Evolutionary conservation across 2,797 vertebrate species (phyloP), one percentile per base, ranked within the genome.

Genomic region (Hirundo rustica): DNA sequence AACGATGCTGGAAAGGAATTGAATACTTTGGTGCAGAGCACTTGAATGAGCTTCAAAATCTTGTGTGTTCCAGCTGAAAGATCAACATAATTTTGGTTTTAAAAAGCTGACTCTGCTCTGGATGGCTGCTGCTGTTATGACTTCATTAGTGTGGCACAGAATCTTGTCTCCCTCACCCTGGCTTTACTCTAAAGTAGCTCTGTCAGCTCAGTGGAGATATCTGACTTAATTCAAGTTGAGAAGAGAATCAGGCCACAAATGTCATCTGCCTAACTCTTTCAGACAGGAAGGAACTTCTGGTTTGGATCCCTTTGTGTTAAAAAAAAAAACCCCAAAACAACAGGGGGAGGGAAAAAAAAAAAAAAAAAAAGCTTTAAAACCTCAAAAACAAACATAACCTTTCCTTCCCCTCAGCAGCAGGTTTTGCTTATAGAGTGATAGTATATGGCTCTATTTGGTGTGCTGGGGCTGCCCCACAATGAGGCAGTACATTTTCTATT

Each of bases 381-480:
- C 94, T 95, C 94, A 94, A 95, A 95, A 76, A 0, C 76, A 96
- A 96, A 93, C 88, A 91, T 83, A 94, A 93, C 87, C 89, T 92
- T 94, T 93, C 68, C 82, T 95, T 94, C 64, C 93, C 96, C 95
- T 93, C 92, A 76, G 92, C 94, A 95, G 92, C 92, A 95, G 88
- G 85, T 96, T 97, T 96, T 95, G 85, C 92, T 96, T 92, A 80
- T 87, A 55, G 86, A 96, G 88, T 92, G 92, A 75, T 81, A 89
- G 62, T 85, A 48, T 88, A 58, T 83, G 51, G 38, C 68, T 93
- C 76, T 88, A 73, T 91, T 94, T 92, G 96, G 87, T 3, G 2
- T 92, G 76, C 81, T 97, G 93, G 73, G 90, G 66, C 93, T 91
- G 92, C 83, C 87, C 79, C 71, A 95, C 96, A 95, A 85, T 95